These are phyloP conservation scores for Siniperca knerii DNA, from an alignment of 2,113 vertebrate species.

Conservation along the genomic window DNA sequence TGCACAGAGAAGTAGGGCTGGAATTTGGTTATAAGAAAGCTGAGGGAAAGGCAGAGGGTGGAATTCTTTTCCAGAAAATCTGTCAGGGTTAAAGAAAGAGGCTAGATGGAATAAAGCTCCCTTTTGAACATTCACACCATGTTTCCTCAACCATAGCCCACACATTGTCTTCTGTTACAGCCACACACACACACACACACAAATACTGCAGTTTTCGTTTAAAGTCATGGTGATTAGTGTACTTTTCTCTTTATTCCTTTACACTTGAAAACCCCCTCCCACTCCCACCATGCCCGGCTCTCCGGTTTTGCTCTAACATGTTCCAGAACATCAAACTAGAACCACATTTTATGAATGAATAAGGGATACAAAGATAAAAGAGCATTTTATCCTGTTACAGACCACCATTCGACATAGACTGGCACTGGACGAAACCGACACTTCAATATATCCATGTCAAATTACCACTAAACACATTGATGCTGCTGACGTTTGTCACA, in stretches of 20 bases:
- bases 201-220: slow-evolving; percentile 48
- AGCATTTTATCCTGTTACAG: slow-evolving; percentile 59
- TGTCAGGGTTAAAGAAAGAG: slow-evolving; percentile 45
- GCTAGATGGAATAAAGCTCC: slow-evolving; percentile 34
- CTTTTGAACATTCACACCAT: slow-evolving; percentile 64
- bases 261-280: slow-evolving; percentile 46
- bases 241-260: slow-evolving; percentile 63
- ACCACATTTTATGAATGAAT: slow-evolving; percentile 80
- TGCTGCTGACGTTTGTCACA: slow-evolving; percentile 25
- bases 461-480: slow-evolving; percentile 44
- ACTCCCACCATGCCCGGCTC: background rate
- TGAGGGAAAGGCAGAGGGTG: slow-evolving; percentile 4
- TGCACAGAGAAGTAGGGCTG: background rate
- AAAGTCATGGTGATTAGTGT: slow-evolving; percentile 72
- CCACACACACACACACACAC: slow-evolving; percentile 8
- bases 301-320: slow-evolving; percentile 66
- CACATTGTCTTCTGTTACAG: slow-evolving; percentile 60
- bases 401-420: slow-evolving; percentile 59
- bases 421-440: slow-evolving; percentile 53
- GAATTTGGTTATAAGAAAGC: slow-evolving; percentile 26
- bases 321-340: slow-evolving; percentile 77
- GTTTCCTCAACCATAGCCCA: slow-evolving; percentile 51
- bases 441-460: slow-evolving; percentile 65
- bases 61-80: slow-evolving; percentile 29
- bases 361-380: slow-evolving; percentile 71